These are phyloP conservation scores for Coremacera marginata DNA, from an alignment of 2,888 invertebrate genomes.

Conservation along the genomic window DNA sequence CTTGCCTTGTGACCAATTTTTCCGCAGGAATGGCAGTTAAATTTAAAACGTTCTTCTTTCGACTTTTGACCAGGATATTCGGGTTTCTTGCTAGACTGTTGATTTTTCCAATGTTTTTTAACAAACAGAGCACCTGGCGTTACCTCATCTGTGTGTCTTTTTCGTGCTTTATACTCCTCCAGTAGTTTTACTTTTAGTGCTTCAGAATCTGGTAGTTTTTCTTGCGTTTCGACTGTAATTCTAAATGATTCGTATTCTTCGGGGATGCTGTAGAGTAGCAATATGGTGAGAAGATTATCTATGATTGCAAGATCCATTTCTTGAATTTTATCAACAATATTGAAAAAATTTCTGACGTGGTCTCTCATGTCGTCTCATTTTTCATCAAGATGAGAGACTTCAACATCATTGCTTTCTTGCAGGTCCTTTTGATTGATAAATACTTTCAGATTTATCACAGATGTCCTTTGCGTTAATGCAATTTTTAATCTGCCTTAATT, in stretches of 20 bases:
- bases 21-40: neutral
- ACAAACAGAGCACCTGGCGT: no score
- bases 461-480: no score
- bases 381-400: no score
- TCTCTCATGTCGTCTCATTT: no score
- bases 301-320: conserved; percentile 1
- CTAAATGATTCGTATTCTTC: neutral
- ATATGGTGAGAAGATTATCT: conserved; percentile 27
- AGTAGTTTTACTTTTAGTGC: conserved; percentile 13
- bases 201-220: conserved; percentile 7
- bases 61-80: no score
- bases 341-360: neutral
- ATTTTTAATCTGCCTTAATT: no score
- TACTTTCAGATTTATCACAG: no score
- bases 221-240: conserved; percentile 19
- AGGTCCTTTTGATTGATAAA: no score
- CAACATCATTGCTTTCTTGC: no score
- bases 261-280: conserved; percentile 37
- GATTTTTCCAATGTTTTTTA: no score
- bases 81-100: no score
- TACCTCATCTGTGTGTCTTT: neutral
- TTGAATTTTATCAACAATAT: neutral
- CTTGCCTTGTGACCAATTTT: conserved; percentile 2
- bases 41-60: no score
- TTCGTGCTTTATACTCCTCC: conserved; percentile 11